A percentile compares a stretch with the other conserved stretches of the same genome.
phyloP scores from a whole-genome alignment of 1,140 invertebrate species.

The Drosophila erecta region DNA sequence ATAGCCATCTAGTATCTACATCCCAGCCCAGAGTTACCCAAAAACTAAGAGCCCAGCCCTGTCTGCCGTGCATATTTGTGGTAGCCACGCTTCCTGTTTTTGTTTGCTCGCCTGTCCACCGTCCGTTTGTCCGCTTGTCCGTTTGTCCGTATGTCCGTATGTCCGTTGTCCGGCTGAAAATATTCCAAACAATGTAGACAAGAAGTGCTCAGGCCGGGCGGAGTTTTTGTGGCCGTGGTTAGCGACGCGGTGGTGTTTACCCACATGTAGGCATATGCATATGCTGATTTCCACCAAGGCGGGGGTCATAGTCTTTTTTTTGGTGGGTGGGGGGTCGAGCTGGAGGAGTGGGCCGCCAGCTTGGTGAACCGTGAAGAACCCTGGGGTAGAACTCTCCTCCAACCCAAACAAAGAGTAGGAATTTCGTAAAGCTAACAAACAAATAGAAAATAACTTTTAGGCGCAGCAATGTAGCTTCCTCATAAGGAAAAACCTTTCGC shows the following conservation, averaged over 20 bases:
- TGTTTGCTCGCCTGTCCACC: conserved; percentile 61
- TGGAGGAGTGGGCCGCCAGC: conserved; percentile 37
- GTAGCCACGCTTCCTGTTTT: conserved; percentile 83
- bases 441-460: conserved; percentile 48
- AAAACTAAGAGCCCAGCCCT: conserved; percentile 50
- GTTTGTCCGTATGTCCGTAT: conserved; percentile 10
- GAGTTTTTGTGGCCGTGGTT: conserved; percentile 69
- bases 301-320: conserved; percentile 31
- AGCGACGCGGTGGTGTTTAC: conserved; percentile 81
- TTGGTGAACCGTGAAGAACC: conserved; percentile 74
- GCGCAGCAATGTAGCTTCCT: conserved; percentile 16
- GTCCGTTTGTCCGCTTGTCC: conserved; percentile 12
- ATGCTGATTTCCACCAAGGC: conserved; percentile 67
- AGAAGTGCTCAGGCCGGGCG: conserved; percentile 63
- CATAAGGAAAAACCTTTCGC: conserved; percentile 12
- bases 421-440: conserved; percentile 48
- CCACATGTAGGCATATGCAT: conserved; percentile 83
- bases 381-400: conserved; percentile 24
- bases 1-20: conserved; percentile 79
- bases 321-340: neutral
- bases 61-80: conserved; percentile 73
- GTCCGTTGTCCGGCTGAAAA: conserved; percentile 34
- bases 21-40: conserved; percentile 27
- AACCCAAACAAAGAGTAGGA: conserved; percentile 12
- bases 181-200: conserved; percentile 66